phyloP scores from a whole-genome alignment of 2,113 vertebrate species.

The Otus sunia region DNA sequence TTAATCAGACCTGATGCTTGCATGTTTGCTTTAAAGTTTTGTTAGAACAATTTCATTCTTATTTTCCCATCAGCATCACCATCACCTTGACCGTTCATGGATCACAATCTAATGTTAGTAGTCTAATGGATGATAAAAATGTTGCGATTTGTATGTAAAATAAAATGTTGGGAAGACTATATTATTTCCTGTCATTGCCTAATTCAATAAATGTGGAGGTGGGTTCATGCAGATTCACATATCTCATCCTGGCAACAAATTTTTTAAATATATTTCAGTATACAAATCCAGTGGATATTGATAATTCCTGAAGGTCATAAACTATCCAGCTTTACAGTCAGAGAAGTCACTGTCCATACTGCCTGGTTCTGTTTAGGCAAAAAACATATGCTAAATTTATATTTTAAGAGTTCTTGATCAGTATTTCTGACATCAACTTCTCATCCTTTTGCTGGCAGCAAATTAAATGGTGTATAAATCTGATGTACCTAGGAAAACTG shows the following conservation, averaged over 20 bases:
- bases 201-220: neutral
- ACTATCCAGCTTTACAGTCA: neutral
- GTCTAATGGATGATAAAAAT: neutral
- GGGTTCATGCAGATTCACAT: neutral
- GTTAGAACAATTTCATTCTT: neutral
- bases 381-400: neutral
- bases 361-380: neutral
- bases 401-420: neutral
- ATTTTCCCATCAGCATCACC: neutral
- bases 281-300: neutral
- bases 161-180: neutral
- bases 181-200: neutral
- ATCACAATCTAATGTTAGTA: neutral
- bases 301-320: neutral
- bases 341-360: neutral
- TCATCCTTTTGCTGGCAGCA: neutral
- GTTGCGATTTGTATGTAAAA: neutral
- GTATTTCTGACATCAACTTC: neutral
- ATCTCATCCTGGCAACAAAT: neutral
- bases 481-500: neutral
- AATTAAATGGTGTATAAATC: neutral
- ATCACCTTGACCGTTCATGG: neutral
- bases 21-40: neutral
- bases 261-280: neutral
- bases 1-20: neutral